Percentiles rank a stretch among this genome's conserved stretches.
Evolutionary conservation across 2,888 invertebrate genomes (phyloP).

Genomic region (Thymelicus acteon): DNA sequence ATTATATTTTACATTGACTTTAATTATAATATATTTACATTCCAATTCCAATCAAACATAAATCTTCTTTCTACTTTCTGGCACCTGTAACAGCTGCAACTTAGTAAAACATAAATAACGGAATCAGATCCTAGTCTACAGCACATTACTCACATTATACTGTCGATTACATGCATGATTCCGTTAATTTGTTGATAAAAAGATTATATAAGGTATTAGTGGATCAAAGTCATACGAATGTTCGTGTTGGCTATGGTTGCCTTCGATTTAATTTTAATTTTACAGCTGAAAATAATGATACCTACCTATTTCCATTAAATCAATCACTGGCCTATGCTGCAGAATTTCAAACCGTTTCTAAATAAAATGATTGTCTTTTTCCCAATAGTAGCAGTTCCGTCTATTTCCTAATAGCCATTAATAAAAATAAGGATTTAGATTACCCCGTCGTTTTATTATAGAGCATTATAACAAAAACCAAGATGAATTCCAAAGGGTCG

Average conservation of each 20-base stretch:
- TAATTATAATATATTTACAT: too few species aligned
- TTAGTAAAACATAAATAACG: not conserved
- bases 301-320: too few species aligned
- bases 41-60: too few species aligned
- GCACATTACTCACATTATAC: conserved; percentile 26
- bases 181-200: conserved; percentile 32
- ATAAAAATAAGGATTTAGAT: not conserved
- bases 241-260: not conserved
- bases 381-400: too few species aligned
- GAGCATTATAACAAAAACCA: conserved; percentile 8
- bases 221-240: not conserved
- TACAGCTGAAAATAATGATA: not conserved
- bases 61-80: too few species aligned
- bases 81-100: too few species aligned
- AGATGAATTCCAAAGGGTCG: conserved; percentile 31
- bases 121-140: conserved; percentile 13
- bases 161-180: conserved; percentile 34
- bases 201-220: conserved; percentile 23
- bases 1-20: too few species aligned
- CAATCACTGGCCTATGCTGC: too few species aligned
- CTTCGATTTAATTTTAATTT: not conserved
- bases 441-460: not conserved
- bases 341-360: too few species aligned
- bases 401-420: too few species aligned
- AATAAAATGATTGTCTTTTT: too few species aligned